Percentiles rank a stretch among this genome's conserved stretches.
phyloP scores from a whole-genome alignment of 2,888 invertebrate genomes.

The Eutolmus rufibarbis region DNA sequence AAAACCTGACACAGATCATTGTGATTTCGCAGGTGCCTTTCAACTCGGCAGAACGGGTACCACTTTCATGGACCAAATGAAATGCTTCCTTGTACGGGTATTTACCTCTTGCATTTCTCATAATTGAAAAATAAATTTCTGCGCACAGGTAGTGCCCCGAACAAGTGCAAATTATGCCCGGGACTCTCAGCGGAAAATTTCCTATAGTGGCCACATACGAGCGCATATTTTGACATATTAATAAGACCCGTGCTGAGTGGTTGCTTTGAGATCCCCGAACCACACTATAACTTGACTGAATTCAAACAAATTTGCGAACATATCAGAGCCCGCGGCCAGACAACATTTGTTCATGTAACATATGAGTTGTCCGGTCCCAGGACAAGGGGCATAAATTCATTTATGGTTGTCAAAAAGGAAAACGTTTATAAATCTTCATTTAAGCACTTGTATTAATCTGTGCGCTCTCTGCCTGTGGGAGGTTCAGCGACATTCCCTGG shows the following conservation, averaged over 20 bases:
- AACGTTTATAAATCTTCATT: slow-evolving; percentile 49
- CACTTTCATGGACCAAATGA: background rate
- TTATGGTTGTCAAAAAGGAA: slow-evolving; percentile 48
- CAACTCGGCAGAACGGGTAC: background rate
- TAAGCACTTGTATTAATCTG: slow-evolving; percentile 48
- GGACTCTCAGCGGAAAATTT: background rate
- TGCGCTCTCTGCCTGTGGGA: slow-evolving; percentile 43
- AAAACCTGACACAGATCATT: background rate
- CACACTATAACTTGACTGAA: background rate
- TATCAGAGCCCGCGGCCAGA: slow-evolving; percentile 37
- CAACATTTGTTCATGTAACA: slow-evolving; percentile 34
- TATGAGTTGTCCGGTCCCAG: slow-evolving; percentile 46
- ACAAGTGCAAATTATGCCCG: slow-evolving; percentile 26
- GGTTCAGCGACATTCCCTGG: slow-evolving; percentile 33
- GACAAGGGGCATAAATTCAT: slow-evolving; percentile 48
- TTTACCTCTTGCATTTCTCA: slow-evolving; percentile 4
- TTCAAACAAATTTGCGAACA: slow-evolving; percentile 44
- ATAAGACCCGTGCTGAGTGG: slow-evolving; percentile 42
- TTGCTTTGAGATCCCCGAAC: background rate
- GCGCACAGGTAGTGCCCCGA: background rate
- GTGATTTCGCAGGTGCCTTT: slow-evolving; percentile 1
- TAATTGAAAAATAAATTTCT: slow-evolving; percentile 39
- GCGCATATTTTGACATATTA: slow-evolving; percentile 42
- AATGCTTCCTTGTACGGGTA: background rate
- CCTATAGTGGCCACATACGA: background rate